Conservation (phyloP, 2,113 vertebrate species). For the Turnix velox region DNA sequence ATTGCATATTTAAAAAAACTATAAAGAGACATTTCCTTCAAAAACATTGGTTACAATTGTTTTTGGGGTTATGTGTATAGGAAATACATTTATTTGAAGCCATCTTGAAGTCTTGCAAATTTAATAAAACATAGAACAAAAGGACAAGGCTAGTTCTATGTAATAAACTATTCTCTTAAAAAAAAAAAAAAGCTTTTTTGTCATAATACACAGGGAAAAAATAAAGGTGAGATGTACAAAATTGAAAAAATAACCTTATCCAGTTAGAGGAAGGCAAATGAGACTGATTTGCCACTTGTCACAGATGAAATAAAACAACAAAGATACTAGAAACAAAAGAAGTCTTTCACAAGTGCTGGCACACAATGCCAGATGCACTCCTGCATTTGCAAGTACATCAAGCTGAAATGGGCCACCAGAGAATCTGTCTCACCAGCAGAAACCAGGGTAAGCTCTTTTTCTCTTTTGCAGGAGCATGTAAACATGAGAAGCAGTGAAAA, state of each 20-base stretch:
- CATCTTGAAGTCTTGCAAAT: not conserved
- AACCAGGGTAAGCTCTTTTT: not conserved
- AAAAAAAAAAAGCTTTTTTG: not conserved
- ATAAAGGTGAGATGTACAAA: not conserved
- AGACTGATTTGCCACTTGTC: not conserved
- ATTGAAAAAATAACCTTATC: not conserved
- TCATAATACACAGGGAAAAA: not conserved
- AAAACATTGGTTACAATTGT: not conserved
- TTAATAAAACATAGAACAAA: not conserved
- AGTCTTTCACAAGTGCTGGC: not conserved
- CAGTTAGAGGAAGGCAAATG: not conserved
- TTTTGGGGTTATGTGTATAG: not conserved
- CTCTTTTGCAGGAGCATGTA: not conserved
- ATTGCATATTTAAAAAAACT: not conserved
- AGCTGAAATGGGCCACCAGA: not conserved
- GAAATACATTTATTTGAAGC: not conserved
- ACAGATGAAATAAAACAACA: not conserved
- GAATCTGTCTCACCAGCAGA: not conserved
- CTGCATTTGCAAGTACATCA: not conserved
- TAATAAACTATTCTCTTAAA: not conserved
- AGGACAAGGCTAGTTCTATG: rapidly evolving
- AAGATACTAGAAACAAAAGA: not conserved
- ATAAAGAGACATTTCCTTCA: not conserved
- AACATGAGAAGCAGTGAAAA: not conserved
- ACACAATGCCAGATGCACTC: not conserved